phyloP scores from a whole-genome alignment of 2,113 vertebrate species.

The Istiophorus platypterus region DNA sequence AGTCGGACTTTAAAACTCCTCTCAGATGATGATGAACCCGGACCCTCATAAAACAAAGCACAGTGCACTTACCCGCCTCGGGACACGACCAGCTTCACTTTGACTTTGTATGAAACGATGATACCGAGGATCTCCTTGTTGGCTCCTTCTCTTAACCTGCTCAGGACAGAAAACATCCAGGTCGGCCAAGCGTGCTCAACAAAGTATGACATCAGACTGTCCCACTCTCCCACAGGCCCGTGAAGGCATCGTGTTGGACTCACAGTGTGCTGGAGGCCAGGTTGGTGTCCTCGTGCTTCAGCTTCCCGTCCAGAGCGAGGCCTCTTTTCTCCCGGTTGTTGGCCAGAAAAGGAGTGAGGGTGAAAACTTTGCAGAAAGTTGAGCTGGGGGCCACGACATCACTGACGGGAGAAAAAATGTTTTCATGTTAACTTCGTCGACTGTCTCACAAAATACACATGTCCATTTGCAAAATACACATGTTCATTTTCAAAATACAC shows the following conservation, averaged over 20 bases:
- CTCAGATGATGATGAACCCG: neutral
- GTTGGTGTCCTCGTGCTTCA: conserved; percentile 98
- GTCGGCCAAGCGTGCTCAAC: neutral
- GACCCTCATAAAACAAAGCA: neutral
- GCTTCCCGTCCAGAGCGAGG: conserved; percentile 94
- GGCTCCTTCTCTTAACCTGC: conserved; percentile 93
- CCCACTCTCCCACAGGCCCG: neutral
- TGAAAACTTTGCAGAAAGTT: conserved; percentile 97
- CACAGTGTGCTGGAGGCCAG: conserved; percentile 97
- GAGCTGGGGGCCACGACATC: conserved; percentile 94
- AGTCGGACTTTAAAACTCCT: neutral
- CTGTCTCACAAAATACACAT: too few species aligned
- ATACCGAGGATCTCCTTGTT: conserved; percentile 96
- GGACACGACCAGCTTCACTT: conserved; percentile 97
- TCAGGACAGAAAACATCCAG: neutral
- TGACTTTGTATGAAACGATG: conserved; percentile 98
- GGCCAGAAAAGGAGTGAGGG: conserved; percentile 93
- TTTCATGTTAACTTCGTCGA: neutral
- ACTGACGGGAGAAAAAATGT: conserved; percentile 73
- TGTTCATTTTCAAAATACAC: too few species aligned
- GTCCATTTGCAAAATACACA: too few species aligned
- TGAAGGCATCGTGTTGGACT: conserved; percentile 65
- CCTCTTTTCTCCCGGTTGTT: conserved; percentile 97
- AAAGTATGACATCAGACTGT: neutral
- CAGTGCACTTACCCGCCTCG: conserved; percentile 90